Evolutionary conservation across 2,888 invertebrate species (phyloP).

Genomic region (Nomada ferruginata): DNA sequence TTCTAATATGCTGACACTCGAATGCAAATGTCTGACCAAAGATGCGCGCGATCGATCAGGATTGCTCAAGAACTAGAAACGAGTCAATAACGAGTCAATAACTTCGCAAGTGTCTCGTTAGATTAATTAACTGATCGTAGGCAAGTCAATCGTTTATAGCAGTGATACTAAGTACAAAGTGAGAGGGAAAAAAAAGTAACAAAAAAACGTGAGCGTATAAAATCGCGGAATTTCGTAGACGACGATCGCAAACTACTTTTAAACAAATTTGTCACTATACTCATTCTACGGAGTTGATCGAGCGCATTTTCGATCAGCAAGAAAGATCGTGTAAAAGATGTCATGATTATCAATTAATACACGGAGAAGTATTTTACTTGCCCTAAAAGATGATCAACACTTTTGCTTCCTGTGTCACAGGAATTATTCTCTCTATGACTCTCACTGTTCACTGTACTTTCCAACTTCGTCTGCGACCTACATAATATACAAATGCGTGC

Average conservation of each 20-base stretch:
- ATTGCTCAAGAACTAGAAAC: constrained; percentile 62
- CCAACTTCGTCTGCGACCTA: constrained; percentile 55
- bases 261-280: constrained; percentile 15
- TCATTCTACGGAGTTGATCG: constrained; percentile 42
- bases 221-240: constrained; percentile 17
- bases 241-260: constrained; percentile 26
- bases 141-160: constrained; percentile 48
- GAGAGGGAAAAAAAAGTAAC: background rate
- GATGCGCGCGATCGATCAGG: constrained; percentile 39
- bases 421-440: constrained; percentile 50
- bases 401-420: constrained; percentile 49
- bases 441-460: constrained; percentile 64
- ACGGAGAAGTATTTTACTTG: constrained; percentile 1
- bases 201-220: constrained; percentile 2
- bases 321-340: constrained; percentile 16
- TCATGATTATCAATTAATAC: background rate
- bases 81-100: constrained; percentile 71
- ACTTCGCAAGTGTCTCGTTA: constrained; percentile 54
- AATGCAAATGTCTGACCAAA: constrained; percentile 7
- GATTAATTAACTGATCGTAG: constrained; percentile 43
- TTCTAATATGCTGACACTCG: constrained; percentile 11
- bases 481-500: constrained; percentile 15
- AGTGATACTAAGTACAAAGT: constrained; percentile 67
- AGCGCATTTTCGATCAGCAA: constrained; percentile 37
- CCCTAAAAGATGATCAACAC: constrained; percentile 41